Percentiles rank a stretch among this genome's conserved stretches.
Conservation (phyloP, 2,797 vertebrate genomes). For the Meda fulgida region DNA sequence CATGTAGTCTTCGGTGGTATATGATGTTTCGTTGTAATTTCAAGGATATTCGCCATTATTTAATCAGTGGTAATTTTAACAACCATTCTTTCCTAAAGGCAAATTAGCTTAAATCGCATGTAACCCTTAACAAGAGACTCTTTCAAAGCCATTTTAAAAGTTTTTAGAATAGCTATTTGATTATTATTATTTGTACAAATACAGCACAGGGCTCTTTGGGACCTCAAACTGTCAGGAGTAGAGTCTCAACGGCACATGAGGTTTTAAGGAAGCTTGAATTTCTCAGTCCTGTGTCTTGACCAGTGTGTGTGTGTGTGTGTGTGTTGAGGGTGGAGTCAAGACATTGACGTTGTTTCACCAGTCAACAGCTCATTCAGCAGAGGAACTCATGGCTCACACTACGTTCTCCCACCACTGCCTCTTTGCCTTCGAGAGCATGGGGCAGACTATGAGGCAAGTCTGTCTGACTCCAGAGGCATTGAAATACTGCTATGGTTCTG, state of each 20-base stretch:
- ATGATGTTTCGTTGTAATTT: neutral
- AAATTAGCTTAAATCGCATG: neutral
- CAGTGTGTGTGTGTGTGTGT: conserved; percentile 8
- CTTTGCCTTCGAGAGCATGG: neutral
- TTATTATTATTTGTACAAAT: neutral
- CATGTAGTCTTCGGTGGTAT: neutral
- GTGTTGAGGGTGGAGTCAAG: conserved; percentile 30
- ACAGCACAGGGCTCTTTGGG: neutral
- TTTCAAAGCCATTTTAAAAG: neutral
- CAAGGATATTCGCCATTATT: neutral
- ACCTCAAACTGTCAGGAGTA: conserved; percentile 8
- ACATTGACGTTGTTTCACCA: conserved; percentile 29
- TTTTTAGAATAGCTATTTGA: neutral
- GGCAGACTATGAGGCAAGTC: conserved; percentile 8
- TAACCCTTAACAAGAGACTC: neutral
- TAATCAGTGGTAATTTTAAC: neutral
- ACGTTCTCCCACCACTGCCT: neutral
- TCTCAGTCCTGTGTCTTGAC: conserved; percentile 32
- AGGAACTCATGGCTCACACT: conserved; percentile 19
- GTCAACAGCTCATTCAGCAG: conserved; percentile 9
- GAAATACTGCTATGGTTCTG: neutral
- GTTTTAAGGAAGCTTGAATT: conserved; percentile 11
- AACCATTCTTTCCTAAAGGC: neutral
- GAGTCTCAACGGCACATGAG: neutral
- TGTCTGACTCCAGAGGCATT: conserved; percentile 13